Conservation (phyloP, 2,888 invertebrate species). For the Teleogryllus oceanicus region DNA sequence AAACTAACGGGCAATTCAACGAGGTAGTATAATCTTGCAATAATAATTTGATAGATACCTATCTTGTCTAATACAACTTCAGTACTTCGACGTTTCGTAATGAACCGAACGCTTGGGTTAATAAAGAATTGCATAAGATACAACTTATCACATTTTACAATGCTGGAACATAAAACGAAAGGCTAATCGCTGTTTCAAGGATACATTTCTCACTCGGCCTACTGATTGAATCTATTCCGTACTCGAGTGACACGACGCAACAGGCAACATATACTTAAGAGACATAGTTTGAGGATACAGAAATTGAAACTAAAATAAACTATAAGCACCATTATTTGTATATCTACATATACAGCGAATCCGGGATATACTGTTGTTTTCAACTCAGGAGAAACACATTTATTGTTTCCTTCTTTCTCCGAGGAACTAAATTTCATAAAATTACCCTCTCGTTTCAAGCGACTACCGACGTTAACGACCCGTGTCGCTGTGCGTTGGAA, state of each 20-base stretch:
- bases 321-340: no score
- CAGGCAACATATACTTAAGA: no score
- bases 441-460: background rate
- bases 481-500: background rate
- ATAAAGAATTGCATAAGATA: conserved; percentile 5
- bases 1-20: background rate
- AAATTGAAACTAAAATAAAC: no score
- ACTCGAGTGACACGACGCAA: no score
- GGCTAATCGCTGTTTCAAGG: background rate
- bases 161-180: background rate
- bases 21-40: background rate
- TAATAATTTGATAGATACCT: background rate
- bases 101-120: background rate
- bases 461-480: background rate
- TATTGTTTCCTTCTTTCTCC: no score
- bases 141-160: conserved; percentile 6
- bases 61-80: background rate
- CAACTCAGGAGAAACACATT: no score
- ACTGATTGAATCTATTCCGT: no score
- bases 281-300: no score
- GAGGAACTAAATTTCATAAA: no score
- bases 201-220: no score
- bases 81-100: background rate
- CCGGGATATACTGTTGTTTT: no score
- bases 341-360: no score